phyloP scores from a whole-genome alignment of 2,113 vertebrate genomes.

The Rhegmatorhina hoffmannsi region DNA sequence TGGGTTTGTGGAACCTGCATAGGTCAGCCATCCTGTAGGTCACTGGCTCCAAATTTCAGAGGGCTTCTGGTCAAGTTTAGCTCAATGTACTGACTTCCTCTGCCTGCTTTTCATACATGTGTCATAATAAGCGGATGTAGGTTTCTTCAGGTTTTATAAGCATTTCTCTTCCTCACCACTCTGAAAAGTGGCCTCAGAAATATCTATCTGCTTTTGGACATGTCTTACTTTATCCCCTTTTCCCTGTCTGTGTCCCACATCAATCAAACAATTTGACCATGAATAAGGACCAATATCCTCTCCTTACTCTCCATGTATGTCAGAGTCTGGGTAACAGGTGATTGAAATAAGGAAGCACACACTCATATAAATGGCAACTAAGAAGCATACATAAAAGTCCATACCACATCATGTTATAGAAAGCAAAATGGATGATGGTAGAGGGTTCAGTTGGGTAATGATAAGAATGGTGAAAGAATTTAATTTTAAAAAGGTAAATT shows the following conservation, averaged over 20 bases:
- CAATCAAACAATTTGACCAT: neutral
- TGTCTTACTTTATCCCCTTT: neutral
- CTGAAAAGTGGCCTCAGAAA: neutral
- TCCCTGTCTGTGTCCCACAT: neutral
- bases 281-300: neutral
- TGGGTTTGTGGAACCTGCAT: rapidly evolving
- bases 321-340: neutral
- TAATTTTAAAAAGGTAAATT: neutral
- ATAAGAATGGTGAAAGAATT: neutral
- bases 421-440: neutral
- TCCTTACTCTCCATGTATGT: neutral
- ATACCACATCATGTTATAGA: neutral
- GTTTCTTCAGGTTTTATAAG: neutral
- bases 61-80: neutral
- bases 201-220: neutral
- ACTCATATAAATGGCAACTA: neutral
- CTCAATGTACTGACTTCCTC: neutral
- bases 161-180: neutral
- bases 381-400: neutral
- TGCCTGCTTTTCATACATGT: neutral
- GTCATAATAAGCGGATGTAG: neutral
- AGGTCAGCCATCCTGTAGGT: neutral
- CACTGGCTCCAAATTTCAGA: rapidly evolving
- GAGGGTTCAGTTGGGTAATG: neutral
- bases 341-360: neutral